Conservation (phyloP, 2,113 vertebrate genomes). For the Silurus glanis region DNA sequence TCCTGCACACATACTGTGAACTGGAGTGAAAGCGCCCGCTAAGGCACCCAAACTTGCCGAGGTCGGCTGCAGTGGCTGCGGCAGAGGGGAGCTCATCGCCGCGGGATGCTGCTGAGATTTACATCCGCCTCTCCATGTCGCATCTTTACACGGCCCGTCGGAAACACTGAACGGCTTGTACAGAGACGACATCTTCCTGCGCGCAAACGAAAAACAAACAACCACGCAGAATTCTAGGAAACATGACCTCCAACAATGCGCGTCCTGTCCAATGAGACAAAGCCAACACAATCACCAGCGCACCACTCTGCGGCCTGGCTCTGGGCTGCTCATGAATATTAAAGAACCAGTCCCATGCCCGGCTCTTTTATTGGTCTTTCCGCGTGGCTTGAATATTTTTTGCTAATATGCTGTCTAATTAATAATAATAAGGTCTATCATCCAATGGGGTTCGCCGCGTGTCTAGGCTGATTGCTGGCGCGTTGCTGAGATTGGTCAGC, state of each 20-base stretch:
- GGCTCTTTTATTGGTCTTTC: conserved; percentile 54
- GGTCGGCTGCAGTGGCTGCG: background rate
- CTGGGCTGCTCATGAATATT: conserved; percentile 57
- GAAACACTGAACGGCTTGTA: conserved; percentile 69
- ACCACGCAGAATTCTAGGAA: conserved; percentile 50
- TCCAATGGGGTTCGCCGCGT: conserved; percentile 50
- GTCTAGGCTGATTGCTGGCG: background rate
- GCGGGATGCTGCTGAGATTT: conserved; percentile 44
- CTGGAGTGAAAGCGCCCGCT: conserved; percentile 37
- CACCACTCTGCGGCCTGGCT: conserved; percentile 48
- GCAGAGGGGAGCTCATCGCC: conserved; percentile 42
- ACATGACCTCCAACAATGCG: conserved; percentile 34
- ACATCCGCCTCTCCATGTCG: conserved; percentile 55
- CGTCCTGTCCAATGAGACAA: conserved; percentile 39
- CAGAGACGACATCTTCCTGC: conserved; percentile 68
- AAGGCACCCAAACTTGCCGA: conserved; percentile 22
- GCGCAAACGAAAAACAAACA: background rate
- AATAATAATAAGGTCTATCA: conserved; percentile 36
- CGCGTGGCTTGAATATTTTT: conserved; percentile 11
- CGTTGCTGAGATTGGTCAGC: conserved; percentile 12
- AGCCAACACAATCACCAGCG: conserved; percentile 49
- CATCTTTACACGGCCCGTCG: conserved; percentile 66
- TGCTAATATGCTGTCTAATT: conserved; percentile 50
- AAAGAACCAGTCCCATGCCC: conserved; percentile 56
- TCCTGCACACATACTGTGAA: conserved; percentile 50